Percentiles rank a stretch among this genome's conserved stretches.
phyloP scores from a whole-genome alignment of 2,797 vertebrate species.

The Clangula hyemalis region DNA sequence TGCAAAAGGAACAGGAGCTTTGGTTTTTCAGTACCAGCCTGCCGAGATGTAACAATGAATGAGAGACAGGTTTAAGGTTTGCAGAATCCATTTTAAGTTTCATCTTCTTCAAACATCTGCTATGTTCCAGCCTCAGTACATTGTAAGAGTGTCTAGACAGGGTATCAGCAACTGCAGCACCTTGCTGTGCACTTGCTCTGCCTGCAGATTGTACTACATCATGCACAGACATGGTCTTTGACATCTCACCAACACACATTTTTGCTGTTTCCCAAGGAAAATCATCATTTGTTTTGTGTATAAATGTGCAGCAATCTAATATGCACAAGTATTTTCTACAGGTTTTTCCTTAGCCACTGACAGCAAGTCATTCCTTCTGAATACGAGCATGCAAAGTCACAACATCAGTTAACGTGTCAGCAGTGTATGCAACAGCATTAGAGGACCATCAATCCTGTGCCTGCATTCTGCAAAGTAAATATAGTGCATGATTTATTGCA shows the following conservation, averaged over 20 bases:
- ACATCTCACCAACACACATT: neutral
- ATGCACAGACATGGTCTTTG: neutral
- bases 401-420: constrained; percentile 44
- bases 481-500: constrained; percentile 55
- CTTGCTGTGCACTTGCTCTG: neutral
- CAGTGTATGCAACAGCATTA: neutral
- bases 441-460: constrained; percentile 34
- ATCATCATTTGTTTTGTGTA: neutral
- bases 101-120: neutral
- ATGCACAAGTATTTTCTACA: neutral
- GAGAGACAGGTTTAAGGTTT: neutral
- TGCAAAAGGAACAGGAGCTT: neutral
- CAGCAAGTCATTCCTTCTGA: constrained; percentile 15
- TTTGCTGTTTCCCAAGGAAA: constrained; percentile 23
- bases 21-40: neutral
- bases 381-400: constrained; percentile 29
- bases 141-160: neutral
- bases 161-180: neutral
- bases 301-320: neutral
- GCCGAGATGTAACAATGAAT: neutral
- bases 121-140: neutral
- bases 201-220: neutral
- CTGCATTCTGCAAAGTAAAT: constrained; percentile 48
- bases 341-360: neutral
- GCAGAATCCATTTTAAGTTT: neutral